Evolutionary conservation across 2,797 vertebrate genomes (phyloP).

Genomic region (Nothura maculosa): DNA sequence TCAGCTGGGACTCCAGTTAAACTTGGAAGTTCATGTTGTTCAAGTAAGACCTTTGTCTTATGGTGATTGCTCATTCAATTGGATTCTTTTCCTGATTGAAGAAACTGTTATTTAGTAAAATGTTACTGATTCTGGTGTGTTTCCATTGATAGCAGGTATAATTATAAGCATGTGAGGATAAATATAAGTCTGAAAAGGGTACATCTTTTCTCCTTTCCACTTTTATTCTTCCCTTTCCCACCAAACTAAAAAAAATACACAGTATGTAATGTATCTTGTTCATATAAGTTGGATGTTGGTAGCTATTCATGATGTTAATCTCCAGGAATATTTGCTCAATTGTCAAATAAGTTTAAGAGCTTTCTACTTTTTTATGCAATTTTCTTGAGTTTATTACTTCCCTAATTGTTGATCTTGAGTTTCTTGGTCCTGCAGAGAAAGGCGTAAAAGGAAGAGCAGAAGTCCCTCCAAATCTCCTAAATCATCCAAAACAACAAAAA

Average conservation of each 20-base stretch:
- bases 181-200: neutral
- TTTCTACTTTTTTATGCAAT: neutral
- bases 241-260: accelerated
- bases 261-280: accelerated
- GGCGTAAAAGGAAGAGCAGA: slow-evolving; percentile 88
- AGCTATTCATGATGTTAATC: neutral
- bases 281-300: neutral
- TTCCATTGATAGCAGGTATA: neutral
- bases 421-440: slow-evolving; percentile 81
- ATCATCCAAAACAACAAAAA: slow-evolving; percentile 87
- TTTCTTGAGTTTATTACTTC: neutral
- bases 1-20: neutral
- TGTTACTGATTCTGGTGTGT: neutral
- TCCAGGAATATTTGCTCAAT: neutral
- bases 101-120: neutral
- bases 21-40: accelerated
- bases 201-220: neutral
- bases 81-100: neutral
- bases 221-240: neutral
- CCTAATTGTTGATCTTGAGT: neutral
- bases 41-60: neutral
- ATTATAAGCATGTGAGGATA: neutral
- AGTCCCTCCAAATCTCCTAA: slow-evolving; percentile 86
- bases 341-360: neutral
- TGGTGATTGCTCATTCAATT: neutral